A percentile compares a stretch with the other conserved stretches of the same genome.
Evolutionary conservation across 1,140 invertebrate genomes (phyloP).

Genomic region (Halesus radiatus): DNA sequence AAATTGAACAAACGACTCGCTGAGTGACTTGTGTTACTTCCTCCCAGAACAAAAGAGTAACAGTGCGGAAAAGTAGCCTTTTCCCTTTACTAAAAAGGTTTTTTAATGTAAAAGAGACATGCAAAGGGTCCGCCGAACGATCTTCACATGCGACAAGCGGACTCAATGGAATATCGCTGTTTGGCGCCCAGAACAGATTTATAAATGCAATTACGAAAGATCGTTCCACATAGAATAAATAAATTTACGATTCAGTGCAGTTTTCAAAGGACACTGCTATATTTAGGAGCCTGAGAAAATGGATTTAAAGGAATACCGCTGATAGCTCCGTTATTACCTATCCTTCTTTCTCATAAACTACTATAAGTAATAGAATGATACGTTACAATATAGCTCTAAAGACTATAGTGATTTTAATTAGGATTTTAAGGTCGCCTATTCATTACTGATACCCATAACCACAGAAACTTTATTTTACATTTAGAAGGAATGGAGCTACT

Average conservation of each 20-base stretch:
- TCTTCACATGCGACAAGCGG: not conserved
- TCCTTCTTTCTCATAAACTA: too few species aligned
- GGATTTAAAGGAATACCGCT: not conserved
- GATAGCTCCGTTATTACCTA: too few species aligned
- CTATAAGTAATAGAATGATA: too few species aligned
- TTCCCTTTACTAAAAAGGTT: not conserved
- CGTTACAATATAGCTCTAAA: too few species aligned
- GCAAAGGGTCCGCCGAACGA: conserved; percentile 6
- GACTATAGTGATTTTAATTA: too few species aligned
- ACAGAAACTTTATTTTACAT: too few species aligned
- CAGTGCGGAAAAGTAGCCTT: not conserved
- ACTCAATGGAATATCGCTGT: conserved; percentile 25
- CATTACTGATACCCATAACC: too few species aligned
- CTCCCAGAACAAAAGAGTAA: not conserved
- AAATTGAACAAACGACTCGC: not conserved
- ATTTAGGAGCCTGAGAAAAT: not conserved
- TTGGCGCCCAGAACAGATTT: not conserved
- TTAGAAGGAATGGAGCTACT: too few species aligned
- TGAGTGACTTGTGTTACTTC: not conserved
- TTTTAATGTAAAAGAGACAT: too few species aligned
- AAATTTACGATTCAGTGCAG: not conserved
- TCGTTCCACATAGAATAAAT: not conserved
- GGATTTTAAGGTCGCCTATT: too few species aligned
- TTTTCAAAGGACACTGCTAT: not conserved
- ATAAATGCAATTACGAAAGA: conserved; percentile 6